A percentile compares a stretch with the other conserved stretches of the same genome.
Evolutionary conservation across 2,888 invertebrate species (phyloP).

Genomic region (Trileptium ribeirensis): DNA sequence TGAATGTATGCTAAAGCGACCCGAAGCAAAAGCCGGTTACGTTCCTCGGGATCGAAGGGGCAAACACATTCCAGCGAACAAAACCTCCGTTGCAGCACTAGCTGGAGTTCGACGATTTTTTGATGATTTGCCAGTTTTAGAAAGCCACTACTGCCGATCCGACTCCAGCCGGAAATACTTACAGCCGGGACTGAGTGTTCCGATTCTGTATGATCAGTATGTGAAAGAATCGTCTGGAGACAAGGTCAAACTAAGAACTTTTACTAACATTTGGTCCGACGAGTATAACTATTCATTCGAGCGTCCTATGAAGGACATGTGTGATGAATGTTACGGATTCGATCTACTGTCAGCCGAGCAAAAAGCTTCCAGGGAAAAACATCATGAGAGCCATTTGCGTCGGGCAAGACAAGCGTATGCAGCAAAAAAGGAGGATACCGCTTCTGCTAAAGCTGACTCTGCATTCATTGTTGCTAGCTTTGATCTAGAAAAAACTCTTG

Average conservation of each 20-base stretch:
- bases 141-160: neutral
- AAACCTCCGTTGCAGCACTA: no score
- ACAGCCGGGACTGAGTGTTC: neutral
- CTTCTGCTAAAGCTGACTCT: no score
- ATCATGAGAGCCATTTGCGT: neutral
- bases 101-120: no score
- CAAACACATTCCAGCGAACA: no score
- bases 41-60: neutral
- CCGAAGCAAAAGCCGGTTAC: neutral
- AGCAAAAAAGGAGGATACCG: neutral
- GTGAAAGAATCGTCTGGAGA: neutral
- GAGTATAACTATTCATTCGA: neutral
- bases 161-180: neutral
- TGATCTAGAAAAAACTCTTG: neutral
- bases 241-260: neutral
- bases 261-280: neutral
- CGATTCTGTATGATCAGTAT: neutral
- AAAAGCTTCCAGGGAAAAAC: no score
- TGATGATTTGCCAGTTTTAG: no score
- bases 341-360: no score
- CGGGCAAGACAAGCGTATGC: neutral
- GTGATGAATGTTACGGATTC: neutral
- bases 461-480: neutral
- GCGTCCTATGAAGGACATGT: neutral
- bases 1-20: neutral